Percentiles rank a stretch among this genome's conserved stretches.
These are phyloP conservation scores for Colostygia pectinataria DNA, from an alignment of 2,888 invertebrate genomes.

Conservation along the genomic window DNA sequence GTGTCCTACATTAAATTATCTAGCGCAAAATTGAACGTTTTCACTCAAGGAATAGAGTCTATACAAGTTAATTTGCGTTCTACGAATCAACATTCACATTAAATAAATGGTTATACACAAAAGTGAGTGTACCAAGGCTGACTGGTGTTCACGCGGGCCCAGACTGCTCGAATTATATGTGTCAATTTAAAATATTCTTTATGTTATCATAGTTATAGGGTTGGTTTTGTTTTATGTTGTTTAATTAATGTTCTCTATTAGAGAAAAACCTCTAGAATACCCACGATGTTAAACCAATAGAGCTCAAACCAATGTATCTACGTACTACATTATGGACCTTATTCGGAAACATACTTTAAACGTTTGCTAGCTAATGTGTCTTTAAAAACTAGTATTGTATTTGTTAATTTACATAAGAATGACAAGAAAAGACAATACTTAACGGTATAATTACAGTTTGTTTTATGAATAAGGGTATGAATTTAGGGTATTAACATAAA, in stretches of 20 bases:
- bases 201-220: conserved; percentile 38
- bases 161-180: conserved; percentile 51
- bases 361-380: too few relatives aligned
- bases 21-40: conserved; percentile 41
- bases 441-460: too few relatives aligned
- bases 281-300: too few relatives aligned
- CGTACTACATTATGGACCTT: too few relatives aligned
- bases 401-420: too few relatives aligned
- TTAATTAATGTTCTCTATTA: conserved; percentile 20
- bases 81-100: conserved; percentile 58
- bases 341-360: too few relatives aligned
- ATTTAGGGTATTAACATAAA: too few relatives aligned
- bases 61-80: conserved; percentile 36
- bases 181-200: conserved; percentile 50
- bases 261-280: too few relatives aligned
- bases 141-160: conserved; percentile 51
- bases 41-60: conserved; percentile 38
- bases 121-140: conserved; percentile 71
- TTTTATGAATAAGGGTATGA: too few relatives aligned
- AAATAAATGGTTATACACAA: conserved; percentile 55
- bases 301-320: too few relatives aligned
- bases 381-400: too few relatives aligned
- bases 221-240: conserved; percentile 25
- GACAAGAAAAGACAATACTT: too few relatives aligned
- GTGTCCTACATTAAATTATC: conserved; percentile 31